Evolutionary conservation across 2,113 vertebrate genomes (phyloP).

Genomic region (Brachyhypopomus occidentalis): DNA sequence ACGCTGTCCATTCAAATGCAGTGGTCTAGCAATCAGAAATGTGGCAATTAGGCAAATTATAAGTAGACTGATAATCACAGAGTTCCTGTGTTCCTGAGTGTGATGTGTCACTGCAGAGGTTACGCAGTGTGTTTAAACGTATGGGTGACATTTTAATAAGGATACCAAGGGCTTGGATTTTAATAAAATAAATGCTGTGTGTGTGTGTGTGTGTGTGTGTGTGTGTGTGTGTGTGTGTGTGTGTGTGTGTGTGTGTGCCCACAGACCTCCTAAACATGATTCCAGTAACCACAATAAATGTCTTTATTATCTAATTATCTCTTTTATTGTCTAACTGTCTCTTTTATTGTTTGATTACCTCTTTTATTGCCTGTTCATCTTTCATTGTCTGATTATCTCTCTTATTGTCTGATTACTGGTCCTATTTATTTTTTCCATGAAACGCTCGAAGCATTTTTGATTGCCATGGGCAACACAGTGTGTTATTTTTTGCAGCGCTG

Average conservation of each 20-base stretch:
- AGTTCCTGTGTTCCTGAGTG: not conserved
- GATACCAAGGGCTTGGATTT: too few relatives aligned
- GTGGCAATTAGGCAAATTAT: not conserved
- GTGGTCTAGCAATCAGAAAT: not conserved
- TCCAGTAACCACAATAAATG: too few relatives aligned
- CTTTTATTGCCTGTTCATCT: too few relatives aligned
- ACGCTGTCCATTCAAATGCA: not conserved
- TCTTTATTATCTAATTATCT: too few relatives aligned
- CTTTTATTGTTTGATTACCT: too few relatives aligned
- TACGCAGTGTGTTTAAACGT: too few relatives aligned
- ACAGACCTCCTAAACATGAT: too few relatives aligned
- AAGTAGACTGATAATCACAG: not conserved
- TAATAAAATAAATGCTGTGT: too few relatives aligned
- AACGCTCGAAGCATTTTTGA: not conserved
- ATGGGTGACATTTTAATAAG: too few relatives aligned
- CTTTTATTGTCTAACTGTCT: too few relatives aligned
- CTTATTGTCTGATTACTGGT: not conserved
- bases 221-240: not conserved
- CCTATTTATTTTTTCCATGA: not conserved
- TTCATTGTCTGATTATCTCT: too few relatives aligned
- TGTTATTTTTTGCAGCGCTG: conserved; percentile 7
- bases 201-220: not conserved
- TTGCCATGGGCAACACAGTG: not conserved
- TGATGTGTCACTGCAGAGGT: not conserved
- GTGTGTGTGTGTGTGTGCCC: too few relatives aligned